phyloP scores from a whole-genome alignment of 2,113 vertebrate genomes.

The Larimichthys crocea region DNA sequence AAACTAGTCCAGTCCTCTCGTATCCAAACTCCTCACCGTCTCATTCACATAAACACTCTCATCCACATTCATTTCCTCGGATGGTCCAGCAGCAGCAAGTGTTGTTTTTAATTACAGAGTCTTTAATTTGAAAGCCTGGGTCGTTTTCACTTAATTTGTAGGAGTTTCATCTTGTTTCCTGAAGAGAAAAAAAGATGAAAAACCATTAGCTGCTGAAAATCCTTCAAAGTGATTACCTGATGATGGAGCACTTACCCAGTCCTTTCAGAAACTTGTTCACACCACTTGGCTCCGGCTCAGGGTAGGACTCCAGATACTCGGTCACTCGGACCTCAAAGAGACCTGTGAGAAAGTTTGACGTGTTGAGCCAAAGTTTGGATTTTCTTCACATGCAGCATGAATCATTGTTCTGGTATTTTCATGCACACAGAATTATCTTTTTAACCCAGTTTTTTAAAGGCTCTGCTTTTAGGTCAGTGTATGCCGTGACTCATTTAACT shows the following conservation, averaged over 20 bases:
- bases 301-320: constrained; percentile 90
- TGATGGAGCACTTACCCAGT: constrained; percentile 86
- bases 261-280: constrained; percentile 95
- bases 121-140: constrained; percentile 7
- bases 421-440: neutral
- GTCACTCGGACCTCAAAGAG: constrained; percentile 94
- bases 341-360: constrained; percentile 77
- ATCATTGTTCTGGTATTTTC: neutral
- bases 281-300: constrained; percentile 89
- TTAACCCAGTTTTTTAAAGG: neutral
- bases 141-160: constrained; percentile 82
- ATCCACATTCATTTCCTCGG: constrained; percentile 18
- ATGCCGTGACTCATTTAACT: constrained; percentile 8
- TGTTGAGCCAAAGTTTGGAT: neutral
- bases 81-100: constrained; percentile 48
- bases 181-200: constrained; percentile 28
- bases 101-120: constrained; percentile 34
- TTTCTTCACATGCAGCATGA: neutral
- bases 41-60: constrained; percentile 1
- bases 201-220: constrained; percentile 20
- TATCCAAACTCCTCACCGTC: neutral
- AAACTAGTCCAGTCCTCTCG: neutral
- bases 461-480: neutral
- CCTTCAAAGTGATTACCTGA: neutral
- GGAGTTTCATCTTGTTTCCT: constrained; percentile 86